A percentile compares a stretch with the other conserved stretches of the same genome.
Conservation (phyloP, 2,888 invertebrate genomes). For the Thecophora atra region DNA sequence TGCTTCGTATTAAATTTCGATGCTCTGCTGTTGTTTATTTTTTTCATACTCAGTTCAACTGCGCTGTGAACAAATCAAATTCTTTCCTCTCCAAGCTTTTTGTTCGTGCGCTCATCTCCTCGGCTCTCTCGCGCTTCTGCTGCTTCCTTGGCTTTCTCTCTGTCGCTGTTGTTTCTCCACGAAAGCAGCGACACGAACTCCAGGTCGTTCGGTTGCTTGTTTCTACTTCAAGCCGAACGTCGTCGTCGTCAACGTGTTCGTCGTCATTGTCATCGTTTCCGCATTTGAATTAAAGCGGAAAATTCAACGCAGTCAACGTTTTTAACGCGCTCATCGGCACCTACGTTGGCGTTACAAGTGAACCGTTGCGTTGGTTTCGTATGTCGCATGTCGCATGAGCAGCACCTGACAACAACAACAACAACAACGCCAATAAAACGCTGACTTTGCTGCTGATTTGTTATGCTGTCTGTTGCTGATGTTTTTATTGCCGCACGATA, state of each 20-base stretch:
- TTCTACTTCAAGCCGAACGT: no score
- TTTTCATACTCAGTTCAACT: no score
- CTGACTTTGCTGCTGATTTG: slow-evolving; percentile 16
- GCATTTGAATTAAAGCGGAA: slow-evolving; percentile 3
- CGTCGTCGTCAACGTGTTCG: background rate
- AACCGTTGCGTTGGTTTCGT: background rate
- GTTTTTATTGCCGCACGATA: slow-evolving; percentile 28
- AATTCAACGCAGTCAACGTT: background rate
- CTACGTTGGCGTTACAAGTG: slow-evolving; percentile 14
- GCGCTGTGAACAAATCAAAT: no score
- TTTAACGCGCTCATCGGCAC: background rate
- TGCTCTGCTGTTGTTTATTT: no score
- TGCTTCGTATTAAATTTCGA: no score
- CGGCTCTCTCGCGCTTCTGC: no score
- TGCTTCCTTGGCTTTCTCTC: no score
- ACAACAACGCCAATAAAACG: background rate
- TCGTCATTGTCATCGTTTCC: background rate
- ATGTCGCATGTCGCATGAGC: background rate
- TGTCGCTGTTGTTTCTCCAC: no score
- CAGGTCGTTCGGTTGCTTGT: no score
- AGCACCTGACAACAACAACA: slow-evolving; percentile 22
- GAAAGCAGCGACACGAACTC: no score
- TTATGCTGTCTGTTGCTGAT: slow-evolving; percentile 27
- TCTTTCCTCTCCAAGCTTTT: no score
- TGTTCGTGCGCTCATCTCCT: no score